Conservation (phyloP, 2,888 invertebrate species). For the Drosophila acutilabella region DNA sequence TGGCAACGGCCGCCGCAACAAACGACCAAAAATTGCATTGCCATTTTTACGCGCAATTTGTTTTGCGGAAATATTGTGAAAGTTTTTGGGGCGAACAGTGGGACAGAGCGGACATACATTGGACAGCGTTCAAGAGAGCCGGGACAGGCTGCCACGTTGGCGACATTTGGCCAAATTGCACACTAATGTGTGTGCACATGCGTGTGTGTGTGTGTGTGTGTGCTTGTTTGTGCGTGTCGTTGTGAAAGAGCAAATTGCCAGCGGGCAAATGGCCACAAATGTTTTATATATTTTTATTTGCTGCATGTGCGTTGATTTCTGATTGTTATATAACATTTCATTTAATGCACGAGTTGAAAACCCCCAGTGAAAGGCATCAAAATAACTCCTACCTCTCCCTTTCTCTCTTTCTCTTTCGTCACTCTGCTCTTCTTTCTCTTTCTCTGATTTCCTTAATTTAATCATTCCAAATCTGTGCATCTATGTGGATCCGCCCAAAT, state of each 20-base stretch:
- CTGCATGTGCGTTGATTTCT: conserved; percentile 73
- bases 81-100: conserved; percentile 60
- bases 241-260: conserved; percentile 62
- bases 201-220: conserved; percentile 27
- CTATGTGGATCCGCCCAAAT: conserved; percentile 63
- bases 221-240: conserved; percentile 22
- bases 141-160: conserved; percentile 75
- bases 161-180: conserved; percentile 80
- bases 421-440: not conserved
- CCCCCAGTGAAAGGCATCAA: conserved; percentile 47
- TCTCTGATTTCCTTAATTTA: conserved; percentile 61
- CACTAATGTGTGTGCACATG: conserved; percentile 65
- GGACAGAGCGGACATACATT: conserved; percentile 1
- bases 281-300: conserved; percentile 72
- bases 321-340: conserved; percentile 78
- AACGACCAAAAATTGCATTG: conserved; percentile 81
- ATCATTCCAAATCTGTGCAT: conserved; percentile 62
- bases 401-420: conserved; percentile 21
- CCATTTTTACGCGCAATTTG: conserved; percentile 81
- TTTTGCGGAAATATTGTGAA: conserved; percentile 78
- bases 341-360: conserved; percentile 63
- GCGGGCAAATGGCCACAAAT: conserved; percentile 73
- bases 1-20: conserved; percentile 81
- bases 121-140: conserved; percentile 23
- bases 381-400: conserved; percentile 31